Conservation (phyloP, 1,140 invertebrate genomes). For the Drosophila kepulauana region DNA sequence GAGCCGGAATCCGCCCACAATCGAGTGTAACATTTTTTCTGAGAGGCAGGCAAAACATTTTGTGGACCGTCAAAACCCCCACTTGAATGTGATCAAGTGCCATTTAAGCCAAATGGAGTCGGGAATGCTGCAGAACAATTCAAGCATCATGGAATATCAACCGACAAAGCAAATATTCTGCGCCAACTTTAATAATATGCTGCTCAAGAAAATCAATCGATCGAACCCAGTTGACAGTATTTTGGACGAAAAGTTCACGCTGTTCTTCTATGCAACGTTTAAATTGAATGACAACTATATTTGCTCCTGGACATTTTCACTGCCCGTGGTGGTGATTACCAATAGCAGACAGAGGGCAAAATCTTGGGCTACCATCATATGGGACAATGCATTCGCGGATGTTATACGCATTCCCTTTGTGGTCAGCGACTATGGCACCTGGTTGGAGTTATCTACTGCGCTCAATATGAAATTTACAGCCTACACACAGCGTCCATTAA, state of each 20-base stretch:
- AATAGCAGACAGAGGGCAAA: slow-evolving; percentile 99
- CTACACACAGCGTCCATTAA: slow-evolving; percentile 92
- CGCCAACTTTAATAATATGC: slow-evolving; percentile 96
- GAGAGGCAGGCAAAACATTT: slow-evolving; percentile 77
- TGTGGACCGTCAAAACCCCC: slow-evolving; percentile 54
- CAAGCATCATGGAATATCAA: slow-evolving; percentile 97
- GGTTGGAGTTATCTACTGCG: slow-evolving; percentile 94
- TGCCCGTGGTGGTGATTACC: slow-evolving; percentile 98
- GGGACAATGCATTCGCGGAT: slow-evolving; percentile 99
- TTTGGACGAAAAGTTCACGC: slow-evolving; percentile 98
- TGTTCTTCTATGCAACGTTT: slow-evolving; percentile 93
- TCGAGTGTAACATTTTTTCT: slow-evolving; percentile 86
- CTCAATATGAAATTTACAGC: slow-evolving; percentile 95
- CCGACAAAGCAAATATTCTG: slow-evolving; percentile 92
- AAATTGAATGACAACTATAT: slow-evolving; percentile 71
- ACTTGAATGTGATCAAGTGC: slow-evolving; percentile 56
- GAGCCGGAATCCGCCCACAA: slow-evolving; percentile 96
- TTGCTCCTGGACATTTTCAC: slow-evolving; percentile 93
- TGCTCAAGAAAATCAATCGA: slow-evolving; percentile 96
- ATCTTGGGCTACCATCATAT: slow-evolving; percentile 98
- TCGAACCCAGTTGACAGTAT: slow-evolving; percentile 96
- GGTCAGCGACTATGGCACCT: slow-evolving; percentile 95
- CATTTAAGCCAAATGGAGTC: slow-evolving; percentile 86
- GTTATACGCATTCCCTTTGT: slow-evolving; percentile 94
- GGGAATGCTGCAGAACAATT: slow-evolving; percentile 98